These are phyloP conservation scores for Micropterix aruncella DNA, from an alignment of 2,888 invertebrate species.

Conservation along the genomic window DNA sequence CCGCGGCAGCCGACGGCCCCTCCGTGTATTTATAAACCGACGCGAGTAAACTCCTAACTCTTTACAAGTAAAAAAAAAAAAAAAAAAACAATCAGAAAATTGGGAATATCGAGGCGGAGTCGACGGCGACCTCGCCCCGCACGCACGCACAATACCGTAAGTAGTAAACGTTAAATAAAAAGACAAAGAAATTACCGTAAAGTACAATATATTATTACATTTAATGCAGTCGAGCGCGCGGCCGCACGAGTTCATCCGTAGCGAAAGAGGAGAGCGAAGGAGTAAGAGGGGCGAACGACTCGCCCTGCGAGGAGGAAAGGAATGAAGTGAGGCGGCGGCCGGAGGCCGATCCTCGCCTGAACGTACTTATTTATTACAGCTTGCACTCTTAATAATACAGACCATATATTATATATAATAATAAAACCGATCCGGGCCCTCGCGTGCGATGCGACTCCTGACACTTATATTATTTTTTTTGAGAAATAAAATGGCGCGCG, in stretches of 20 bases:
- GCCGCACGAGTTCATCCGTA: background rate
- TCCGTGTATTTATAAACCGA: background rate
- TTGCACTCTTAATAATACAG: slow-evolving; percentile 3
- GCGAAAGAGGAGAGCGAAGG: background rate
- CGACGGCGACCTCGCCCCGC: slow-evolving; percentile 3
- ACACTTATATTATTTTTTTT: too few relatives aligned
- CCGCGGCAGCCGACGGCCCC: slow-evolving; percentile 1
- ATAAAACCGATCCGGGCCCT: background rate
- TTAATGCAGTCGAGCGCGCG: background rate
- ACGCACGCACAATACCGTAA: slow-evolving; percentile 9
- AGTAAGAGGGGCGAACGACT: background rate
- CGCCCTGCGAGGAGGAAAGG: background rate
- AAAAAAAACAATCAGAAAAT: slow-evolving; percentile 11
- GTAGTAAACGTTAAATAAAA: background rate
- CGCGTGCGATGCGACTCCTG: too few relatives aligned
- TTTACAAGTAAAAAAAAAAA: slow-evolving; percentile 4
- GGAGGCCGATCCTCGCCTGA: background rate
- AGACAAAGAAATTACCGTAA: background rate
- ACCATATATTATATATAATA: slow-evolving; percentile 8
- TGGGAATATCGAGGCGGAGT: slow-evolving; percentile 8
- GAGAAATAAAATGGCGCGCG: background rate
- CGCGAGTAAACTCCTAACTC: slow-evolving; percentile 1
- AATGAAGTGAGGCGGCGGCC: background rate
- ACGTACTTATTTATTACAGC: background rate
- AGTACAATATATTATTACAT: background rate